Evolutionary conservation across 2,797 vertebrate species (phyloP).

Genomic region (Mus minutoides): DNA sequence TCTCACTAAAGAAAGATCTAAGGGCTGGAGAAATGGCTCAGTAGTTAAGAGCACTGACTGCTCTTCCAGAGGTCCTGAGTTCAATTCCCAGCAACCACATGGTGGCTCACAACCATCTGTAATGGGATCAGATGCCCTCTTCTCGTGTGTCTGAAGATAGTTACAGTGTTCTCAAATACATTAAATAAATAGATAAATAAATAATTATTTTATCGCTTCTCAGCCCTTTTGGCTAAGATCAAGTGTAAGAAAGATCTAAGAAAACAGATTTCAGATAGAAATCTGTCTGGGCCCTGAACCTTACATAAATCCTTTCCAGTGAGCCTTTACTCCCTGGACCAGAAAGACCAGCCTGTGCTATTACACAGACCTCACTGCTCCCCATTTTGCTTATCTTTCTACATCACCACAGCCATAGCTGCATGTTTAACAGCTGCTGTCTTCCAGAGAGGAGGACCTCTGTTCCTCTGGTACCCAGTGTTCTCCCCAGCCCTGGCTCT

Average conservation of each 20-base stretch:
- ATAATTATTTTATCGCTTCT: too few species aligned
- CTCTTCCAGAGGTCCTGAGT: too few species aligned
- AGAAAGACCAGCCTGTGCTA: neutral
- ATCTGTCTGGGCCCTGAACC: neutral
- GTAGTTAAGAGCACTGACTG: too few species aligned
- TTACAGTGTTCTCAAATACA: too few species aligned
- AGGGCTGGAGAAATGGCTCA: too few species aligned
- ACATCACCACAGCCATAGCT: fast-evolving
- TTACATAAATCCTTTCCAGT: neutral
- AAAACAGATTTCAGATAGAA: neutral
- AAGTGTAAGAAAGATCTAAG: neutral
- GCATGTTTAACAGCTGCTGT: neutral
- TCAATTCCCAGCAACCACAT: too few species aligned
- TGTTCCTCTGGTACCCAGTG: neutral
- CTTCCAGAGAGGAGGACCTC: neutral
- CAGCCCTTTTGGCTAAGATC: too few species aligned
- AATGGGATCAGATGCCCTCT: too few species aligned
- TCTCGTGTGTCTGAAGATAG: too few species aligned
- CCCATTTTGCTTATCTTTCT: too few species aligned
- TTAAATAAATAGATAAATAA: too few species aligned
- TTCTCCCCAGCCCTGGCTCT: neutral
- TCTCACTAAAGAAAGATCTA: neutral
- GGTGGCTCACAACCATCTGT: too few species aligned
- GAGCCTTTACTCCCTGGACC: neutral
- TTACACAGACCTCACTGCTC: neutral